Base-by-base conservation (phyloP, 2,797 vertebrate genomes). In the Chloroceryle amazona region DNA sequence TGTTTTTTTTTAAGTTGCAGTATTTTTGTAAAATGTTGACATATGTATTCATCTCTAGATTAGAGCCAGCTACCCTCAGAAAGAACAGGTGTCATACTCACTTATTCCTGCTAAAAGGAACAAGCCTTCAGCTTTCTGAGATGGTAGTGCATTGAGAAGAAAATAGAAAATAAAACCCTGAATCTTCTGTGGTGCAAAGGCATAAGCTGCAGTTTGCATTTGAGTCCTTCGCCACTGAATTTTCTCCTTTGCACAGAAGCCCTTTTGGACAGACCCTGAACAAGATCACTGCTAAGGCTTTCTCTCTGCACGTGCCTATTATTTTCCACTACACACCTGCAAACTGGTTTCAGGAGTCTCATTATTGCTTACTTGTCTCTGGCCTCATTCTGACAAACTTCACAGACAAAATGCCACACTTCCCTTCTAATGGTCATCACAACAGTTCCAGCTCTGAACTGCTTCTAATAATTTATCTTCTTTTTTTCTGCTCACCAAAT, bases 281-380 rank as follows among this genome's bases (percentile, higher is more conserved):
- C 6, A 26, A 68, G 68, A 66, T 11, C 35, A 49, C 57, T 97
- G 93, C 87, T 84, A 95, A 92, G 89, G 79, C 54, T 84, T 18
- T 63, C 29, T 81, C 65, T 74, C 86, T 93, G 94, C 93, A 95
- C 95, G 96, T 95, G 87, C 71, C 57, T 84, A 20, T 92, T 85
- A 92, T 96, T 97, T 96, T 81, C 86, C 81, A 79, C 85, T 42
- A 93, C 6, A 28, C 95, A 96, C 93, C 95, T 97, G 66, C 94
- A 98, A 83, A 42, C 58, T 58, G 22, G 65, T 67, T 97, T 97
- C 95, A 96, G 97, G 72, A 94, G 57, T 37, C 72, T 94, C 81
- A 88, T 95, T 88, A 97, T 72, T 81, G 81, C 92, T 86, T 78
- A 68, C 85, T 96, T 49, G 57, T 95, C 73, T 61, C 81, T 61